These are phyloP conservation scores for Sebastes goodei DNA, from an alignment of 2,797 vertebrate genomes.

Conservation along the genomic window DNA sequence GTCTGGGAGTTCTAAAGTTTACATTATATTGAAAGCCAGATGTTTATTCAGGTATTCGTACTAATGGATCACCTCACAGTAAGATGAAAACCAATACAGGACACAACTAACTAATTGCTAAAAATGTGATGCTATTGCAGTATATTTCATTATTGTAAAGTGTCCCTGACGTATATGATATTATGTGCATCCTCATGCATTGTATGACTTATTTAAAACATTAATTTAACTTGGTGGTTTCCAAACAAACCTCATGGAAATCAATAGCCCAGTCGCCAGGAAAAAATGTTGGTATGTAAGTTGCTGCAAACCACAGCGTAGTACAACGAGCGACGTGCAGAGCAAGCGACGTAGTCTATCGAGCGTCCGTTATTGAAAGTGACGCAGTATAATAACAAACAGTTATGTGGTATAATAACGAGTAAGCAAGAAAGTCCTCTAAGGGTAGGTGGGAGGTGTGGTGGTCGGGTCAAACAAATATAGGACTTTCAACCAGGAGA, in stretches of 20 bases:
- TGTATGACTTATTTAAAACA: neutral
- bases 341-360: neutral
- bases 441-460: too few relatives aligned
- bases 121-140: neutral
- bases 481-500: neutral
- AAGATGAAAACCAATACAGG: neutral
- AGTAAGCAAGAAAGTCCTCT: neutral
- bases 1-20: neutral
- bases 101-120: neutral
- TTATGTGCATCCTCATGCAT: neutral
- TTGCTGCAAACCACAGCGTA: neutral
- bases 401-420: neutral
- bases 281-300: accelerated
- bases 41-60: neutral
- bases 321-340: accelerated
- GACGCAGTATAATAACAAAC: neutral
- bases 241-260: neutral
- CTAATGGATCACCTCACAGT: neutral
- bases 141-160: neutral
- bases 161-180: neutral
- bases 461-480: too few relatives aligned
- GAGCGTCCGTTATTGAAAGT: neutral
- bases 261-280: neutral
- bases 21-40: neutral
- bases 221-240: neutral